Base-by-base conservation (phyloP, 2,797 vertebrate species). In the Apodemus agrarius region DNA sequence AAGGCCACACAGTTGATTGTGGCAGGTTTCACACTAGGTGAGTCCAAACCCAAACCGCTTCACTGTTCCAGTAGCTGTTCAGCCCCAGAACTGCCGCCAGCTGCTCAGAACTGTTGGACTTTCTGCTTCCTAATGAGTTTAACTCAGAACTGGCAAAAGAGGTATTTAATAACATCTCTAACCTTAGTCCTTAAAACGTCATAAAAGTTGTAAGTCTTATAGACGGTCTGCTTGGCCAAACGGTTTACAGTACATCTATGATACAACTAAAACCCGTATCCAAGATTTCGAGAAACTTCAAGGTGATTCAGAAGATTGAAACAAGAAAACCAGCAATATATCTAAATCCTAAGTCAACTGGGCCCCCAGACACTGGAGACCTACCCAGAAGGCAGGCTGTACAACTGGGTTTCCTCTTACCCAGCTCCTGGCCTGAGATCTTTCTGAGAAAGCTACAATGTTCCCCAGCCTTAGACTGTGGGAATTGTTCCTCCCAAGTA, bases 281-380 rank as follows among this genome's bases (percentile, higher is more conserved):
- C 76, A 10, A 52, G 85, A 17, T 83, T 61, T 91, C 63, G 57
- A 78, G 49, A 92, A 91, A 80, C 49, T 91, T 11, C 76, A 92
- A 92, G 12, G 78, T 86, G n/a, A 93, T 57, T 40, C 37, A 93
- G 37, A 86, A 79, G n/a, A 91, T 74, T 93, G 95, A 89, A 96
- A 96, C 52, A 59, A 65, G 83, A 87, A 94, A 69, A 31, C 5
- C 31, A 93, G 86, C 1, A 5, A 72, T 49, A 54, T 21, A 43
- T 24, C 40, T 76, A 76, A 76, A 76, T 46, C 22, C 43, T 90
- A 90, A 91, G 74, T 12, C 94, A 37, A 93, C 72, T 3, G 93
- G 63, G 17, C n/a, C 12, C 34, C 54, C 34, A 43, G 29, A 96
- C 14, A 37, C 22, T 78, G 65, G 16, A 93, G 21, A 22, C 24